Evolutionary conservation across 2,797 vertebrate genomes (phyloP).

Genomic region (Kryptopterus vitreolus): DNA sequence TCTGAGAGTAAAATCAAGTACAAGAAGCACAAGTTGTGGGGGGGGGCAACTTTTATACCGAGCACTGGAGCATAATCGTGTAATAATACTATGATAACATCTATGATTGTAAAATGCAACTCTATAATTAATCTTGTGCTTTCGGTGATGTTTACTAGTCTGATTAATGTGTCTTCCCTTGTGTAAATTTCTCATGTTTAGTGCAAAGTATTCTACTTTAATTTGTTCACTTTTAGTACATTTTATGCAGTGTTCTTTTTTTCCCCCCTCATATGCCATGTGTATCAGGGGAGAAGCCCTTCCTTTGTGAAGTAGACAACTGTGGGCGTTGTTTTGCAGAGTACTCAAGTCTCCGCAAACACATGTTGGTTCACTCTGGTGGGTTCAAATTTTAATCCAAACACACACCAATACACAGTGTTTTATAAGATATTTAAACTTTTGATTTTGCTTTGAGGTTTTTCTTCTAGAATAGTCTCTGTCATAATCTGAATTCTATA

Average conservation of each 20-base stretch:
- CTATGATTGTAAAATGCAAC: neutral
- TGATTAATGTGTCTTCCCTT: neutral
- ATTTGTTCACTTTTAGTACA: neutral
- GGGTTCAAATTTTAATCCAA: constrained; percentile 49
- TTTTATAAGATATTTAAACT: neutral
- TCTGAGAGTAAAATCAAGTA: neutral
- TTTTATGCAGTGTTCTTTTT: constrained; percentile 20
- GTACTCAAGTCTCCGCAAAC: constrained; percentile 97
- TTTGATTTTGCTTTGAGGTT: neutral
- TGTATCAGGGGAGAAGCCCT: constrained; percentile 91
- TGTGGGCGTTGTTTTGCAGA: constrained; percentile 97
- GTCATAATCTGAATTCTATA: too few species aligned
- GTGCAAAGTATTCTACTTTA: neutral
- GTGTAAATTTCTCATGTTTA: neutral
- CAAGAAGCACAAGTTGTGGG: neutral
- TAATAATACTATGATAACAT: neutral
- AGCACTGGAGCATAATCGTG: neutral
- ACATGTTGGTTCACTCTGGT: constrained; percentile 98
- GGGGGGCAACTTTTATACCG: neutral
- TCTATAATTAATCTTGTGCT: neutral
- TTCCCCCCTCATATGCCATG: constrained; percentile 1
- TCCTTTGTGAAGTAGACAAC: constrained; percentile 92
- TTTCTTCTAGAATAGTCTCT: neutral
- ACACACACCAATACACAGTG: neutral
- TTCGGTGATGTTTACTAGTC: neutral